Percentiles rank a stretch among this genome's conserved stretches.
Evolutionary conservation across 2,888 invertebrate species (phyloP).

Genomic region (Netelia virgata): DNA sequence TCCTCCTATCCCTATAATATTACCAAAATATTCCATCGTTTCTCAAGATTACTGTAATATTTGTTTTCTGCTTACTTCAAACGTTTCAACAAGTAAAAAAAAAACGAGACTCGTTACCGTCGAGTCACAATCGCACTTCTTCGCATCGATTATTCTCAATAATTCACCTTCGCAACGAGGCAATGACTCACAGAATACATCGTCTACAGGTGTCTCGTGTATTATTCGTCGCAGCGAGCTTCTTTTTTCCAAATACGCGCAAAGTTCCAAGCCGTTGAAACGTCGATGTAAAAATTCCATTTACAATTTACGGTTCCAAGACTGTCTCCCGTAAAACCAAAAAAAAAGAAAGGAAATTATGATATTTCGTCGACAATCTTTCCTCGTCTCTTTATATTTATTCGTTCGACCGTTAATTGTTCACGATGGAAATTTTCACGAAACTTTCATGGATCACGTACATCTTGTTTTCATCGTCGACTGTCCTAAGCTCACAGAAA

Average conservation of each 20-base stretch:
- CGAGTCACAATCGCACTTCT: slow-evolving; percentile 8
- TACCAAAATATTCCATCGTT: not conserved
- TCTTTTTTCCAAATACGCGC: not conserved
- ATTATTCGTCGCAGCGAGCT: not conserved
- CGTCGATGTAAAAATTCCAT: not conserved
- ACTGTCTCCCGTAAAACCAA: not conserved
- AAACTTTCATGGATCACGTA: not conserved
- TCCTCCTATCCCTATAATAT: not conserved
- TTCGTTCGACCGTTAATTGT: not conserved
- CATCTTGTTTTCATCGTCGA: not conserved
- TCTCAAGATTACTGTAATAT: not conserved
- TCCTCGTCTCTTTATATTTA: not conserved
- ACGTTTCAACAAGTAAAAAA: not conserved
- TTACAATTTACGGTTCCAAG: not conserved
- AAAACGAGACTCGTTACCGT: not conserved
- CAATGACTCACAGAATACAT: slow-evolving; percentile 29
- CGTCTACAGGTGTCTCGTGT: slow-evolving; percentile 8
- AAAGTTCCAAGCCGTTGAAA: not conserved
- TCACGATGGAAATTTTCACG: not conserved
- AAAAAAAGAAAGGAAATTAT: not conserved
- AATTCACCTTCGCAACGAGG: slow-evolving; percentile 20
- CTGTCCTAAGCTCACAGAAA: not conserved
- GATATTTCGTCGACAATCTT: not conserved
- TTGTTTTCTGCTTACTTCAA: not conserved
- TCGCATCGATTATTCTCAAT: slow-evolving; percentile 18